Evolutionary conservation across 2,113 vertebrate genomes (phyloP).

Genomic region (Ailuropoda melanoleuca): DNA sequence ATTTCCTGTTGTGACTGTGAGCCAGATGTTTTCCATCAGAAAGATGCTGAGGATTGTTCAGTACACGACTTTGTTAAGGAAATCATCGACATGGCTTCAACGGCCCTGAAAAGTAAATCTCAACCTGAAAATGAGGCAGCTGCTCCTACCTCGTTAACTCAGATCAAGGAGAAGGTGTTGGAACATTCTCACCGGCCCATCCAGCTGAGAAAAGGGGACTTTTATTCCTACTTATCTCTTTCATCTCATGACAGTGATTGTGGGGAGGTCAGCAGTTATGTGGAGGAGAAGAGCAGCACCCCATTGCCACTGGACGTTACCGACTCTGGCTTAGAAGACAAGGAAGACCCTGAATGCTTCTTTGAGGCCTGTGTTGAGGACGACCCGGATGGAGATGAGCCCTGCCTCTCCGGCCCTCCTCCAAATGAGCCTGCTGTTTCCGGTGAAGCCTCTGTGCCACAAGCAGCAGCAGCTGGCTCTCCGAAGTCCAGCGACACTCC

Average conservation of each 20-base stretch:
- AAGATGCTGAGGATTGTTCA: constrained; percentile 86
- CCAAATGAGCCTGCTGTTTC: constrained; percentile 69
- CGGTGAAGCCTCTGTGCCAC: not conserved
- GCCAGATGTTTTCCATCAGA: constrained; percentile 80
- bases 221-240: constrained; percentile 98
- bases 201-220: constrained; percentile 95
- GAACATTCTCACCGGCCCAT: constrained; percentile 95
- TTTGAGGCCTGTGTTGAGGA: constrained; percentile 93
- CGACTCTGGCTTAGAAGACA: constrained; percentile 83
- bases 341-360: constrained; percentile 92
- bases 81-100: constrained; percentile 95
- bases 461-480: constrained; percentile 55
- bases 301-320: constrained; percentile 84
- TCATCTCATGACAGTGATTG: constrained; percentile 99
- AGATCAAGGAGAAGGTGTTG: constrained; percentile 96
- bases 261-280: constrained; percentile 93
- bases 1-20: constrained; percentile 86
- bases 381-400: constrained; percentile 86
- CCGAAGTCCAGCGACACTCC: constrained; percentile 60
- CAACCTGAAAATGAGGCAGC: constrained; percentile 86
- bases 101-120: constrained; percentile 92
- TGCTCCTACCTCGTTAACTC: constrained; percentile 87
- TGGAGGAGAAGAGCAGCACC: constrained; percentile 90
- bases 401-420: constrained; percentile 82
- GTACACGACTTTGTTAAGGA: constrained; percentile 96